Conservation (phyloP, 2,888 invertebrate genomes). For the Leptothorax acervorum region DNA sequence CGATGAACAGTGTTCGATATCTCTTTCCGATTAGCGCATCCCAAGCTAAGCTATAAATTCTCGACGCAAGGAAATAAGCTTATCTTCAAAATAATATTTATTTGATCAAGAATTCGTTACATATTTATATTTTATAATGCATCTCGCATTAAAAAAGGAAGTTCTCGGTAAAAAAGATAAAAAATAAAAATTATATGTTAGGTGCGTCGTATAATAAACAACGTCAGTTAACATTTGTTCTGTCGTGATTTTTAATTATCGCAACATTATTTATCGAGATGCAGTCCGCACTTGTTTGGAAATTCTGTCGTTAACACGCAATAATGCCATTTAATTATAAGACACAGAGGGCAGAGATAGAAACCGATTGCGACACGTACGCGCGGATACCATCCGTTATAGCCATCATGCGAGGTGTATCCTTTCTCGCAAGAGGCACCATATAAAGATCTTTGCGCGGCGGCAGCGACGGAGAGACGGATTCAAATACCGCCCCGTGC, state of each 20-base stretch:
- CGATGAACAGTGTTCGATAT: background rate
- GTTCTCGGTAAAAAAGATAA: background rate
- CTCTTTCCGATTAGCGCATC: background rate
- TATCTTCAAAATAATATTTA: background rate
- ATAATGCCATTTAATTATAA: constrained; percentile 23
- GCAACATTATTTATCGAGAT: constrained; percentile 5
- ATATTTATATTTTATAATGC: background rate
- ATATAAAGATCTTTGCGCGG: constrained; percentile 12
- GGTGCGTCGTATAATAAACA: background rate
- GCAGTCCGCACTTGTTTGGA: background rate
- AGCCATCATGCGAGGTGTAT: constrained; percentile 12
- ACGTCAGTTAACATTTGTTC: background rate
- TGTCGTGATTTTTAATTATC: background rate
- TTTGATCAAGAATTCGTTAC: too few relatives aligned
- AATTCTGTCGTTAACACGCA: constrained; percentile 28
- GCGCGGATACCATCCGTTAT: constrained; percentile 31
- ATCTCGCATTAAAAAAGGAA: too few relatives aligned
- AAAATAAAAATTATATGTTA: background rate
- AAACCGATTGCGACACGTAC: constrained; percentile 29
- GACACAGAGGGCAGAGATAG: constrained; percentile 14
- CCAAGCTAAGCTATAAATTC: background rate
- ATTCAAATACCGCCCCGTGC: background rate
- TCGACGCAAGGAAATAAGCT: background rate
- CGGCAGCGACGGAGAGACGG: background rate
- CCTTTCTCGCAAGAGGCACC: constrained; percentile 32